Base-by-base conservation (phyloP, 2,888 invertebrate species). In the Tyria jacobaeae region DNA sequence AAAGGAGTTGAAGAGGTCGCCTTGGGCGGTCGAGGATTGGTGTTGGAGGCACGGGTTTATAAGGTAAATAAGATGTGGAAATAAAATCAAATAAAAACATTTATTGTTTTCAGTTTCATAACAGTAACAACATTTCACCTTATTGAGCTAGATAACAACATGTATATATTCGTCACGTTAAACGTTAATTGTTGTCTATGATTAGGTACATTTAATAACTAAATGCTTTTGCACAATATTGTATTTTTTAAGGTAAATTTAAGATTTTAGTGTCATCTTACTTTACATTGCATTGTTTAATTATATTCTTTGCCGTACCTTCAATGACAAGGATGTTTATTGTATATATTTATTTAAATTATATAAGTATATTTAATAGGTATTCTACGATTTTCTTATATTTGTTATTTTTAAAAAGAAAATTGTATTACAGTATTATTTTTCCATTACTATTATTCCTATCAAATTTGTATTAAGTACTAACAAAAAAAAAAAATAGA, bases 41-140 rank as follows among this genome's bases (percentile, higher is more conserved):
- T n/a, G n/a, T n/a, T n/a, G n/a, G n/a, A n/a, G n/a, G n/a, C n/a
- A n/a, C n/a, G n/a, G n/a, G n/a, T n/a, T 51, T 12, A 17, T 0
- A 21, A 34, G 6, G 2, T 9, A 51, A 24, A 24, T 35, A 44
- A 44, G 21, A 44, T 3, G 4, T 21, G 21, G 0, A 21, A 51
- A 47, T 34, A 48, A 53, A 56, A 34, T 31, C 15, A 17, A 14
- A 24, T 39, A 57, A 41, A 44, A 59, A 63, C 60, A 70, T 24
- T 59, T 63, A 67, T 55, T 67, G 61, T 63, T 39, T 31, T 58
- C 51, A 21, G 3, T 53, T 44, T 52, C 35, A 53, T 61, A 62
- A 64, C 67, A 70, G 65, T 72, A 62, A 75, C 66, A 73, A 65
- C 66, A 68, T 64, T 49, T 24, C 47, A 61, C 49, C 62, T 57